phyloP scores from a whole-genome alignment of 2,113 vertebrate genomes.

The Gobiocypris rarus region DNA sequence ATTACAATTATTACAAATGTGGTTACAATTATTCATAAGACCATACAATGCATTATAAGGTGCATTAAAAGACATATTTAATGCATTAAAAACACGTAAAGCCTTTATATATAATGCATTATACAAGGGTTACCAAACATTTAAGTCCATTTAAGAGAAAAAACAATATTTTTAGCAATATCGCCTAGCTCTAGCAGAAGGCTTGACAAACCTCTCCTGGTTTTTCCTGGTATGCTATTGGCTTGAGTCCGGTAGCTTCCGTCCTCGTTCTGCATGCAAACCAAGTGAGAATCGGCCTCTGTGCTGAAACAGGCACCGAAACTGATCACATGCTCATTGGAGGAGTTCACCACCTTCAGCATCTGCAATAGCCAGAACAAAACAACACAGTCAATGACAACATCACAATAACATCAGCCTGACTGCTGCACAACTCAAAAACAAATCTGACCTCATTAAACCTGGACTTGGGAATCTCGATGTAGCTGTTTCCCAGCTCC shows the following conservation, averaged over 20 bases:
- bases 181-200: too few species aligned
- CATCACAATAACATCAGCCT: not conserved
- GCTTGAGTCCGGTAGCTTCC: conserved; percentile 90
- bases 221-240: conserved; percentile 82
- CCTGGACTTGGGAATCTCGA: conserved; percentile 88
- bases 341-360: conserved; percentile 86
- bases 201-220: conserved; percentile 82
- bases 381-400: not conserved
- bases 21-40: too few species aligned
- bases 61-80: too few species aligned
- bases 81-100: too few species aligned
- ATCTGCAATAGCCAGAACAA: conserved; percentile 75
- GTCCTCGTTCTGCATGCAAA: conserved; percentile 88
- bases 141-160: not conserved
- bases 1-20: too few species aligned
- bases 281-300: conserved; percentile 91
- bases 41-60: too few species aligned
- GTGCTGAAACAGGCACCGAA: conserved; percentile 88
- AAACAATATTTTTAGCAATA: not conserved
- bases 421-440: not conserved
- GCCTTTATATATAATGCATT: too few species aligned
- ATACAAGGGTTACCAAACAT: too few species aligned
- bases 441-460: conserved; percentile 82
- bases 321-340: conserved; percentile 93
- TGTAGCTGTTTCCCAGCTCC: conserved; percentile 93